Evolutionary conservation across 2,113 vertebrate genomes (phyloP), one percentile per base, ranked within the genome.

Genomic region (Apistogramma diplotaenia): DNA sequence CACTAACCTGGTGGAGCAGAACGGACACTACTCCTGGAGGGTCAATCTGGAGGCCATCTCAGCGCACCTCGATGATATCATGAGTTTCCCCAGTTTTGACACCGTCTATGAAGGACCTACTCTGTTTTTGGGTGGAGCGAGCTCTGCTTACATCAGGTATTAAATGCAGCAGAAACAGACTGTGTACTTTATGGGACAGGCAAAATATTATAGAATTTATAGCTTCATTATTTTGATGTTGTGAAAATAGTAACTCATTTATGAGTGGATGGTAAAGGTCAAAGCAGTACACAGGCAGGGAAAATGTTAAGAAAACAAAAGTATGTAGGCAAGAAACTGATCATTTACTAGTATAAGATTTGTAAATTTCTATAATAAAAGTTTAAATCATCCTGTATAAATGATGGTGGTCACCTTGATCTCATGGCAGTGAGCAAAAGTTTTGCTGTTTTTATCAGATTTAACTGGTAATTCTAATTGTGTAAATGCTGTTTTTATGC

Each of bases 91-190:
- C 0, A 8, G 35, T 6, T 96, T 94, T 81, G 84, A 93, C 62
- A 87, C 85, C 1, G 76, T 93, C 0, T 99, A 96, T 67, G 78
- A 94, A 0, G 97, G 97, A 8, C 98, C 97, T 3, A 87, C 96
- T 0, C 95, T 99, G 78, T 99, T 99, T 78, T 80, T 99, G 62
- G 96, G 95, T n/a, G 98, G 98, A 56, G 96, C 95, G 11, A 95
- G 96, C 19, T 99, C 98, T 0, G 89, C 93, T 7, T 99, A 96
- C 6, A 96, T 99, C 87, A 97, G 94, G 98, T 99, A 94, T 88
- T 3, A 77, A 67, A 78, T 54, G 6, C 7, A 12, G n/a, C 16
- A 75, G 10, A 29, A 8, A 58, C 11, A 19, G 6, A 25, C 1
- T 7, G 3, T 4, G 56, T 9, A 15, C 40, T 53, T 49, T 21